Evolutionary conservation across 1,140 invertebrate species (phyloP).

Genomic region (Aporrectodea caliginosa): DNA sequence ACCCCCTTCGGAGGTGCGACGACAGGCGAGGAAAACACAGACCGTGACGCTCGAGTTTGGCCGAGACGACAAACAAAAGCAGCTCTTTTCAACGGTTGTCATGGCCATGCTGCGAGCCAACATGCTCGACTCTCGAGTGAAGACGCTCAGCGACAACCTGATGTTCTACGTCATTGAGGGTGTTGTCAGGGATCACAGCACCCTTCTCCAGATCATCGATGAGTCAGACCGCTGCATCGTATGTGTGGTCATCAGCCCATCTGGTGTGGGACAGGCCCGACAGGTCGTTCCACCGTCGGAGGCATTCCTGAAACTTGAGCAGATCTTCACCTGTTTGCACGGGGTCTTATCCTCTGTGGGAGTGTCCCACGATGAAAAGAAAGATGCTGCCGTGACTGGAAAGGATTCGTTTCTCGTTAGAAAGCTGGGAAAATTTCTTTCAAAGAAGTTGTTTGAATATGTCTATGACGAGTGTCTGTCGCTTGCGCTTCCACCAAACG

Average conservation of each 20-base stretch:
- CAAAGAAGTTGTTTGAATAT: constrained; percentile 22
- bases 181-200: constrained; percentile 15
- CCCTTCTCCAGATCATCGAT: constrained; percentile 15
- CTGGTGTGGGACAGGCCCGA: not conserved
- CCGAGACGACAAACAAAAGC: constrained; percentile 1
- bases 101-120: constrained; percentile 10
- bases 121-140: constrained; percentile 25
- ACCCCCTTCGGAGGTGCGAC: constrained; percentile 8
- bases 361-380: not conserved
- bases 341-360: not conserved
- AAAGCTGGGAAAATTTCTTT: constrained; percentile 17
- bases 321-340: constrained; percentile 25
- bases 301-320: constrained; percentile 28
- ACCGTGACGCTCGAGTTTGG: constrained; percentile 8
- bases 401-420: constrained; percentile 1
- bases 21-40: not conserved
- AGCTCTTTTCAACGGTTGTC: constrained; percentile 8
- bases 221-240: constrained; percentile 14
- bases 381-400: not conserved
- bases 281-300: constrained; percentile 24
- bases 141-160: constrained; percentile 18
- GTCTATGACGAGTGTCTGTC: constrained; percentile 27
- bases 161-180: constrained; percentile 11
- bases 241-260: constrained; percentile 1
- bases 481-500: constrained; percentile 13